Percentiles rank a stretch among this genome's conserved stretches.
Conservation (phyloP, 2,797 vertebrate genomes). For the Manis pentadactyla region DNA sequence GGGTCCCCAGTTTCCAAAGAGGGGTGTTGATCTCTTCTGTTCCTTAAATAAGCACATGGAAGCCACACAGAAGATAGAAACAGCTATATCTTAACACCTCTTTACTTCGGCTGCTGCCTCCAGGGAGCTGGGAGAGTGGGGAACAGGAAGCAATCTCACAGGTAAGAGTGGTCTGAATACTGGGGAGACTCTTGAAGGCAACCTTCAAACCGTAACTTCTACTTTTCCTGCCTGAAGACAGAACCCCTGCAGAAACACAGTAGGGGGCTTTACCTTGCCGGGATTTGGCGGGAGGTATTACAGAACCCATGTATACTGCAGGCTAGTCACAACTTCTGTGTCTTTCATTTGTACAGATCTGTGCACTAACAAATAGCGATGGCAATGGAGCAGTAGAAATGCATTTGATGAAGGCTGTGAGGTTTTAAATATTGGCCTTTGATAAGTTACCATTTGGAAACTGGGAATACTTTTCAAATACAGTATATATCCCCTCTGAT, state of each 20-base stretch:
- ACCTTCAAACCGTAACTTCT: neutral
- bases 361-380: neutral
- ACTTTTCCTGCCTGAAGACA: neutral
- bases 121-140: neutral
- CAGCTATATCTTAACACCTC: neutral
- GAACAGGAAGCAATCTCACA: neutral
- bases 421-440: slow-evolving; percentile 41
- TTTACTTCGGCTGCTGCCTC: neutral
- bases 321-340: neutral
- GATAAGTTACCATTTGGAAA: neutral
- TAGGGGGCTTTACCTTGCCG: neutral
- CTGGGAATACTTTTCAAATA: slow-evolving; percentile 26
- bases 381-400: neutral
- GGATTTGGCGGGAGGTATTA: neutral
- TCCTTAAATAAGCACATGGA: neutral
- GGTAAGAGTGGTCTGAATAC: slow-evolving; percentile 24
- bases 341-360: slow-evolving; percentile 7
- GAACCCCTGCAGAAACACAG: neutral
- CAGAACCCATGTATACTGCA: neutral
- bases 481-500: neutral
- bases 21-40: neutral
- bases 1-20: neutral
- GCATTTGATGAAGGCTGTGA: slow-evolving; percentile 6
- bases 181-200: neutral
- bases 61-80: neutral